These are phyloP conservation scores for Cremastinae sp. DNA, from an alignment of 2,888 invertebrate species.

Conservation along the genomic window DNA sequence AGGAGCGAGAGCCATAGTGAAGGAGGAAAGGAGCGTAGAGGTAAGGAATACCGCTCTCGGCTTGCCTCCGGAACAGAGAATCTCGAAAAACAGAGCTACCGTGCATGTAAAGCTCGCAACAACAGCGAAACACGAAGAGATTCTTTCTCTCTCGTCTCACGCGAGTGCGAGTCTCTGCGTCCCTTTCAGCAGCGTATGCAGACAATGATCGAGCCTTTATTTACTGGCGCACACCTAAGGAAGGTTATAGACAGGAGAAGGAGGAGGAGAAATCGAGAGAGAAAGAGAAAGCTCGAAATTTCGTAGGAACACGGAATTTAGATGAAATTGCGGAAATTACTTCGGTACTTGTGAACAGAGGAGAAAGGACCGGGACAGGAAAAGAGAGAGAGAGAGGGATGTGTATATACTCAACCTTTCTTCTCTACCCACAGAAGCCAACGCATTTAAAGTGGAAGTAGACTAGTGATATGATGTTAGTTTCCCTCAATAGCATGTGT, in stretches of 20 bases:
- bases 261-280: conserved; percentile 1
- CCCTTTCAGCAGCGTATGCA: conserved; percentile 35
- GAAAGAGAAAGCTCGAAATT: conserved; percentile 70
- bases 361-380: background rate
- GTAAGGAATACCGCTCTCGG: conserved; percentile 75
- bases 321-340: conserved; percentile 80
- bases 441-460: conserved; percentile 45
- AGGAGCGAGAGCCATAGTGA: conserved; percentile 1
- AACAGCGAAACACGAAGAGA: conserved; percentile 43
- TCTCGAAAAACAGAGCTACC: conserved; percentile 52
- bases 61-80: conserved; percentile 49
- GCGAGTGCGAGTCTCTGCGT: conserved; percentile 43
- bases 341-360: conserved; percentile 64
- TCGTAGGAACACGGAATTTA: conserved; percentile 77
- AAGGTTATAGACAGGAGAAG: conserved; percentile 29
- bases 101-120: conserved; percentile 51
- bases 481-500: conserved; percentile 38
- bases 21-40: conserved; percentile 43
- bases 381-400: background rate
- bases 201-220: conserved; percentile 55
- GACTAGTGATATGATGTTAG: conserved; percentile 43
- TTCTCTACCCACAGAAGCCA: conserved; percentile 30
- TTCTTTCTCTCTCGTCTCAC: conserved; percentile 41
- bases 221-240: conserved; percentile 54
- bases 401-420: conserved; percentile 19